phyloP scores from a whole-genome alignment of 2,888 invertebrate species.

The Cyaniris semiargus region DNA sequence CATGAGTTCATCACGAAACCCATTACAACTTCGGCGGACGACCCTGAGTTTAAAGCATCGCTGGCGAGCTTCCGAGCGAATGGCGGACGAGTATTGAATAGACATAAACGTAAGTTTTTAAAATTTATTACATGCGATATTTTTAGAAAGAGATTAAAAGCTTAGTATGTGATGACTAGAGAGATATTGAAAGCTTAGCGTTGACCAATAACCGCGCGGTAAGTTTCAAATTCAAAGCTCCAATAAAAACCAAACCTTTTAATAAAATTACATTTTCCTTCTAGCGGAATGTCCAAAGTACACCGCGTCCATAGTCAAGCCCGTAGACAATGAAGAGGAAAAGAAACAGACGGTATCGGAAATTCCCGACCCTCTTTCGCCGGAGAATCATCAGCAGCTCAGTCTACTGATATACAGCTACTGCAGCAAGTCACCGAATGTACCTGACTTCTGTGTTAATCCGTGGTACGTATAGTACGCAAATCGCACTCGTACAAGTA shows the following conservation, averaged over 20 bases:
- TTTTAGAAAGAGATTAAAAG: no score
- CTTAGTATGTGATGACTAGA: no score
- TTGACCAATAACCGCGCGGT: no score
- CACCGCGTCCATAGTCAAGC: conserved; percentile 59
- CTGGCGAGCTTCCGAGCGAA: conserved; percentile 93
- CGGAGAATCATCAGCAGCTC: conserved; percentile 91
- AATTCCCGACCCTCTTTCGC: conserved; percentile 85
- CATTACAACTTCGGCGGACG: conserved; percentile 83
- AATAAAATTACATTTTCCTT: background rate
- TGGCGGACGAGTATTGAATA: conserved; percentile 83
- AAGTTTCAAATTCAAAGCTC: background rate
- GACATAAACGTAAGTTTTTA: conserved; percentile 55
- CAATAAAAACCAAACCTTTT: background rate
- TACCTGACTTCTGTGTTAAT: conserved; percentile 93
- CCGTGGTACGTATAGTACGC: conserved; percentile 83
- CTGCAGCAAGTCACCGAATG: conserved; percentile 86
- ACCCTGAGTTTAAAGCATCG: conserved; percentile 84
- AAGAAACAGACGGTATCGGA: conserved; percentile 48
- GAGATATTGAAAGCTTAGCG: no score
- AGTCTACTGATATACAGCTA: conserved; percentile 95
- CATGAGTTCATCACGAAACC: conserved; percentile 89
- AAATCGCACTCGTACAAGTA: background rate
- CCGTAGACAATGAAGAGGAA: conserved; percentile 48
- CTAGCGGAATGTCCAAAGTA: conserved; percentile 64
- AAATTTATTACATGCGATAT: no score